phyloP scores from a whole-genome alignment of 2,797 vertebrate species.

The Enteromius fasciolatus region DNA sequence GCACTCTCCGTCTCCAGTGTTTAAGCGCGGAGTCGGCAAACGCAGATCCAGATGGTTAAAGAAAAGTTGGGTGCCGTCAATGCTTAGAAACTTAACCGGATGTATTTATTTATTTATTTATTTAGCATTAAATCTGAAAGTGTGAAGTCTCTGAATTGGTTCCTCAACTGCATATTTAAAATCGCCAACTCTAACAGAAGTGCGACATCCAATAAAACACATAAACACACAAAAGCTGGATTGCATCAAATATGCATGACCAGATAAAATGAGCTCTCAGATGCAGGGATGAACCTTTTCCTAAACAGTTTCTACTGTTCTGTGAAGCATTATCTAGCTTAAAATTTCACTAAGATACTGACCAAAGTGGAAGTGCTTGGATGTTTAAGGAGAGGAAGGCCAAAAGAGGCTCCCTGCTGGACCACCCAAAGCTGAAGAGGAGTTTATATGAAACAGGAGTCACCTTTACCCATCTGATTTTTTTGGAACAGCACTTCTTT shows the following conservation, averaged over 20 bases:
- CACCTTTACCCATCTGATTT: slow-evolving; percentile 38
- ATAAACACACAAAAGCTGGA: slow-evolving; percentile 21
- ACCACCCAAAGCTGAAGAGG: slow-evolving; percentile 73
- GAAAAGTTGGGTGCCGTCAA: slow-evolving; percentile 34
- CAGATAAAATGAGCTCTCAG: slow-evolving; percentile 36
- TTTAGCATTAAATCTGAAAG: slow-evolving; percentile 4
- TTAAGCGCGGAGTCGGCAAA: slow-evolving; percentile 57
- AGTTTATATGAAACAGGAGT: slow-evolving; percentile 39
- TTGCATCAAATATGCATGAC: background rate
- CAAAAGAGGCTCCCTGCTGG: slow-evolving; percentile 67
- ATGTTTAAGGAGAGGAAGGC: slow-evolving; percentile 40
- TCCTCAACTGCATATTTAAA: slow-evolving; percentile 18
- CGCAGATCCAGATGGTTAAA: slow-evolving; percentile 1
- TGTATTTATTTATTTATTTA: slow-evolving; percentile 39
- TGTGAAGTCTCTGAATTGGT: slow-evolving; percentile 32
- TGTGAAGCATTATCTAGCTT: slow-evolving; percentile 71
- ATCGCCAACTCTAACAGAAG: slow-evolving; percentile 48
- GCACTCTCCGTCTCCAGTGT: slow-evolving; percentile 46
- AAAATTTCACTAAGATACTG: slow-evolving; percentile 36
- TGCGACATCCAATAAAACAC: slow-evolving; percentile 42
- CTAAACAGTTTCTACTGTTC: slow-evolving; percentile 72
- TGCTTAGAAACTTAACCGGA: slow-evolving; percentile 17
- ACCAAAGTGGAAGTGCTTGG: slow-evolving; percentile 32
- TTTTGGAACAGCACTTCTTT: slow-evolving; percentile 71
- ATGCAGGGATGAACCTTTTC: slow-evolving; percentile 56